phyloP scores from a whole-genome alignment of 2,797 vertebrate species.

The Propithecus perrieri region DNA sequence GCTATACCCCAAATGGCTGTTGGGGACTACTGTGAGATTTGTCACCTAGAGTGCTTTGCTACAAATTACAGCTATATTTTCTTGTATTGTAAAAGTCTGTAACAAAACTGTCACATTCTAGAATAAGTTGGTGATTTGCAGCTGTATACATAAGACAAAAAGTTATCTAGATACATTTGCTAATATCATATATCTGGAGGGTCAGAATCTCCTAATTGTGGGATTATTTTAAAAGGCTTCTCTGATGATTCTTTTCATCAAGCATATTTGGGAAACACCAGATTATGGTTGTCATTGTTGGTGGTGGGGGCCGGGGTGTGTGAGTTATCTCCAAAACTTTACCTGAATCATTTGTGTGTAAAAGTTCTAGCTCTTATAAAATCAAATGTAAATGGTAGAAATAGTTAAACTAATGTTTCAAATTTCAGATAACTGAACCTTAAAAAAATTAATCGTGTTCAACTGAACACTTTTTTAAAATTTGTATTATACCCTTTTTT shows the following conservation, averaged over 20 bases:
- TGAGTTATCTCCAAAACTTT: neutral
- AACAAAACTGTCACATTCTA: neutral
- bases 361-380: slow-evolving; percentile 16
- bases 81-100: neutral
- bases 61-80: neutral
- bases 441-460: neutral
- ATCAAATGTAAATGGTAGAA: neutral
- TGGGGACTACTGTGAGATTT: neutral
- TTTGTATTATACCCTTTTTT: neutral
- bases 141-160: neutral
- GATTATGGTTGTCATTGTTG: neutral
- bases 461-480: neutral
- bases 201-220: neutral
- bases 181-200: neutral
- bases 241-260: neutral
- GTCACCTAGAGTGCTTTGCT: neutral
- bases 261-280: neutral
- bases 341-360: neutral
- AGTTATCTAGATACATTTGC: neutral
- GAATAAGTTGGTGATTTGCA: neutral
- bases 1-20: neutral
- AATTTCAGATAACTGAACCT: neutral
- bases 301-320: neutral
- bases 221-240: neutral
- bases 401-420: neutral